Percentiles rank a stretch among this genome's conserved stretches.
Evolutionary conservation across 53 echinoderm and acorn worm species (phyloP).

Genomic region (Echinometra lucunter): DNA sequence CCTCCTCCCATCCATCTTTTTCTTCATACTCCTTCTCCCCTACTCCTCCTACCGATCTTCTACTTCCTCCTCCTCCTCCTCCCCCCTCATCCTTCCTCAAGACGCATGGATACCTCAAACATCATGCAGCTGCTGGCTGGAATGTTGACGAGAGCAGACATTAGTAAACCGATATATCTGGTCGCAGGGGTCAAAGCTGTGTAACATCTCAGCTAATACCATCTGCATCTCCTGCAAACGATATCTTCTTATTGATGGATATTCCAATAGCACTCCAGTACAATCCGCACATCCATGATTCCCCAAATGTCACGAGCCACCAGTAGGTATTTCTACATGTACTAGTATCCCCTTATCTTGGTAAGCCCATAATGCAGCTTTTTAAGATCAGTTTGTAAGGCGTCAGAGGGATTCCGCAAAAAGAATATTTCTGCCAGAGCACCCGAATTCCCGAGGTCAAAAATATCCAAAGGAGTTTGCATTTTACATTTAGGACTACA

Average conservation of each 20-base stretch:
- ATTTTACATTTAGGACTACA: no score
- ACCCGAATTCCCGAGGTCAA: no score
- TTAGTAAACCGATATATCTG: constrained; percentile 48
- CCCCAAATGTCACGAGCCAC: background rate
- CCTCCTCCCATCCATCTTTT: no score
- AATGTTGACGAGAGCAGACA: constrained; percentile 43
- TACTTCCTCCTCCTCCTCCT: background rate
- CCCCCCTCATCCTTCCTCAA: background rate
- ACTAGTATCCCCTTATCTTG: background rate
- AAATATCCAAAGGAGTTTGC: no score
- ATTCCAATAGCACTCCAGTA: constrained; percentile 5
- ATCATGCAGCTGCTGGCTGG: background rate
- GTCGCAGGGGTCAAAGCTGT: constrained; percentile 29
- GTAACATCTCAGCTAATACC: background rate
- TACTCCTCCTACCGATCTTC: no score
- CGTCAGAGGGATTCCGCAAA: background rate
- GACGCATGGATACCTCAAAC: background rate
- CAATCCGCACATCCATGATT: background rate
- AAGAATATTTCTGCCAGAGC: background rate
- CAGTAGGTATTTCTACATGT: background rate
- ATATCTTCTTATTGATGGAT: background rate
- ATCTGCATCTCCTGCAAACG: background rate
- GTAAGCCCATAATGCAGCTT: background rate
- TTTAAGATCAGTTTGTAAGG: background rate
- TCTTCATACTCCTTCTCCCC: no score